phyloP scores from a whole-genome alignment of 1,140 invertebrate genomes.

The Yoshiicerus persimilis region DNA sequence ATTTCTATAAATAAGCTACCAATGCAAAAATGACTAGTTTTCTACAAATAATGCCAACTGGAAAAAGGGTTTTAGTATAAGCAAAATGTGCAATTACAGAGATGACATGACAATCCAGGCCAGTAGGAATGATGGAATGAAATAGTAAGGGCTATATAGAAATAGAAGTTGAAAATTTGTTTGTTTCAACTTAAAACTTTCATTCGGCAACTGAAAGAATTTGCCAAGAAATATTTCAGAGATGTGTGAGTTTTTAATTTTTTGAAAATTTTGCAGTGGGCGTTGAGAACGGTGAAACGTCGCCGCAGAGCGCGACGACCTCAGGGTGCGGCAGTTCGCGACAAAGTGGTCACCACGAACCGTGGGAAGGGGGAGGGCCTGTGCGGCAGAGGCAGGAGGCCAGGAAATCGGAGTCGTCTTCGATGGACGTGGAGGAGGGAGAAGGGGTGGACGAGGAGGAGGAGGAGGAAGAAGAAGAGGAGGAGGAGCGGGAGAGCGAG shows the following conservation, averaged over 20 bases:
- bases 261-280: neutral
- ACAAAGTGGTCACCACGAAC: too few relatives aligned
- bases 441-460: neutral
- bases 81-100: too few relatives aligned
- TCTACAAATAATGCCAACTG: too few relatives aligned
- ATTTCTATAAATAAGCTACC: too few relatives aligned
- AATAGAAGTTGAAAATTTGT: too few relatives aligned
- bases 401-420: neutral
- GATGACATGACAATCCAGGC: too few relatives aligned
- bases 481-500: neutral
- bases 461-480: neutral
- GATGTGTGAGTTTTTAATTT: neutral
- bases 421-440: neutral
- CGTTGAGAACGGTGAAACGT: neutral
- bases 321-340: neutral
- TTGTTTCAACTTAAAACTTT: neutral
- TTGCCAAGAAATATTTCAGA: too few relatives aligned
- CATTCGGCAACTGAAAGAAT: too few relatives aligned
- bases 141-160: too few relatives aligned
- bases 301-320: neutral
- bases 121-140: too few relatives aligned
- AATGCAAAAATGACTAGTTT: too few relatives aligned
- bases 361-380: neutral
- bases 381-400: neutral
- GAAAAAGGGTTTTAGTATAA: too few relatives aligned